Percentiles rank a stretch among this genome's conserved stretches.
phyloP scores from a whole-genome alignment of 2,888 invertebrate genomes.

The Ctenicera cuprea region DNA sequence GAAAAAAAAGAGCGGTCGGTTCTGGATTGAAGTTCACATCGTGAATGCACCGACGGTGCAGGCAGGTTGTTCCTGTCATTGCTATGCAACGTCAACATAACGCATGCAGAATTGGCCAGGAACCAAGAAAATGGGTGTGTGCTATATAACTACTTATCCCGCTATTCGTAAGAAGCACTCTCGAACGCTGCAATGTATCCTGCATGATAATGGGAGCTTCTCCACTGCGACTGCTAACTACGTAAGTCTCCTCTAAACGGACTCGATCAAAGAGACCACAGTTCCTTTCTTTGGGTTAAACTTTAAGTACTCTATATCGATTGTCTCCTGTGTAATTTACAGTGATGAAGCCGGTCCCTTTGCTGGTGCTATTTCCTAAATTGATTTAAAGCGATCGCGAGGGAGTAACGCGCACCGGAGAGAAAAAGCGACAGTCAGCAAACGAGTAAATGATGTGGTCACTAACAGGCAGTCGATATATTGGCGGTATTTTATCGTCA shows the following conservation, averaged over 20 bases:
- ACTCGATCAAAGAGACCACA: conserved; percentile 64
- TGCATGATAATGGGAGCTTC: conserved; percentile 44
- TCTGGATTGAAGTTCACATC: conserved; percentile 10
- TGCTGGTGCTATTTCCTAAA: conserved; percentile 54
- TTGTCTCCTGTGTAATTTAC: conserved; percentile 52
- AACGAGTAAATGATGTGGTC: conserved; percentile 69
- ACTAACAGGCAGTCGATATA: conserved; percentile 68
- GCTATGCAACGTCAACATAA: background rate
- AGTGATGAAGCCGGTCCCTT: conserved; percentile 52
- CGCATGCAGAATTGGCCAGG: conserved; percentile 12
- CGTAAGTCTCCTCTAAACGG: conserved; percentile 60
- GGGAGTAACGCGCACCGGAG: conserved; percentile 51
- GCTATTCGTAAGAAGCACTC: conserved; percentile 43
- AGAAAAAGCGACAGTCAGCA: conserved; percentile 67
- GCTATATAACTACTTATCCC: conserved; percentile 28
- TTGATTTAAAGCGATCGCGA: conserved; percentile 56
- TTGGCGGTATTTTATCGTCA: conserved; percentile 68
- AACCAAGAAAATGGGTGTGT: conserved; percentile 22
- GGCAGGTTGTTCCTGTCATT: conserved; percentile 10
- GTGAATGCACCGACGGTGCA: conserved; percentile 9
- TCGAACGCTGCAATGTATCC: conserved; percentile 52
- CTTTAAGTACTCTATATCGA: conserved; percentile 56
- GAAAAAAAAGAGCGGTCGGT: conserved; percentile 34
- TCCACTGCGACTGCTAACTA: conserved; percentile 58
- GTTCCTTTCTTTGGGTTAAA: conserved; percentile 57